Conservation (phyloP, 1,140 invertebrate genomes). For the Sipha flava region DNA sequence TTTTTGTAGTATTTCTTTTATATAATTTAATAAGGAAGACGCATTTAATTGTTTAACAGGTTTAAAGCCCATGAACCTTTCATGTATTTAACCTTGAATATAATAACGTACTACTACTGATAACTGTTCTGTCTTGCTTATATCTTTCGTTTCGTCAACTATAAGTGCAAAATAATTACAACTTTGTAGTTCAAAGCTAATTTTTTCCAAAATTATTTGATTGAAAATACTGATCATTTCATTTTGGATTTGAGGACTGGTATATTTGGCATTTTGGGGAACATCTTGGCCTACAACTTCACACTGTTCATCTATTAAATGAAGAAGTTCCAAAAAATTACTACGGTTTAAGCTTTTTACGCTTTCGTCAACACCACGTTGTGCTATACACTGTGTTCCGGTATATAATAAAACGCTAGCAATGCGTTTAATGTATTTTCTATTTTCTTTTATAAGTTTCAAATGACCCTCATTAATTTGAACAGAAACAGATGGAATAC, state of each 20-base stretch:
- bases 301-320: background rate
- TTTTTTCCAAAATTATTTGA: background rate
- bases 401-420: slow-evolving; percentile 6
- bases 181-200: slow-evolving; percentile 4
- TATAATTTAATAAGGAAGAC: background rate
- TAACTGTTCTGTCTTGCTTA: background rate
- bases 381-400: background rate
- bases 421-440: no score
- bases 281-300: background rate
- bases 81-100: background rate
- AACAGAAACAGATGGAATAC: no score
- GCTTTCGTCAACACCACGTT: background rate
- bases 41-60: background rate
- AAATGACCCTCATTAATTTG: no score
- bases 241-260: slow-evolving; percentile 16
- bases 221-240: slow-evolving; percentile 18
- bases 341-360: background rate
- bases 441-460: no score
- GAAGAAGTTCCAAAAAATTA: background rate
- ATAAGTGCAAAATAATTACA: slow-evolving; percentile 25
- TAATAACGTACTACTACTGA: background rate
- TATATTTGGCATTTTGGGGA: slow-evolving; percentile 3
- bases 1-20: slow-evolving; percentile 13
- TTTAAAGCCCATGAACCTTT: background rate
- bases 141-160: slow-evolving; percentile 13